Conservation (phyloP, 2,113 vertebrate genomes). For the Nerophis lumbriciformis region DNA sequence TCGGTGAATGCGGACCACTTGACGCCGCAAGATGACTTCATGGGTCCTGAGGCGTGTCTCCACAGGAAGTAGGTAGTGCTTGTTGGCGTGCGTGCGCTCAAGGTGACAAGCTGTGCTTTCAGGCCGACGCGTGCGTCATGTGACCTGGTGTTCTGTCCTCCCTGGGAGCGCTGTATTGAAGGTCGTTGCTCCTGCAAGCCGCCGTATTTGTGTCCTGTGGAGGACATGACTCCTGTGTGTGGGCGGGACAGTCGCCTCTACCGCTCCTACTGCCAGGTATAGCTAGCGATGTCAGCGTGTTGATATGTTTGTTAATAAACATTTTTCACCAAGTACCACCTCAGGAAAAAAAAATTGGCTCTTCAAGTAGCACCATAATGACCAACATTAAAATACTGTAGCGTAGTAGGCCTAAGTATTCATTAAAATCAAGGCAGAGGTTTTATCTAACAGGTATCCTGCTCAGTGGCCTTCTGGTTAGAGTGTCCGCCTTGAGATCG, state of each 20-base stretch:
- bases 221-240: background rate
- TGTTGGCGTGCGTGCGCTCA: background rate
- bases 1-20: no score
- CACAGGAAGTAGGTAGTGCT: conserved; percentile 11
- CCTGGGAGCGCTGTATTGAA: conserved; percentile 39
- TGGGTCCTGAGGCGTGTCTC: conserved; percentile 6
- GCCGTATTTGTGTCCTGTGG: conserved; percentile 27
- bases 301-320: no score
- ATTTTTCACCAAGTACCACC: no score
- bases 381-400: no score
- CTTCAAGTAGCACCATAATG: no score
- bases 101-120: background rate
- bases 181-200: conserved; percentile 35
- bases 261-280: conserved; percentile 50
- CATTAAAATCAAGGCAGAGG: no score
- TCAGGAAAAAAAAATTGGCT: no score
- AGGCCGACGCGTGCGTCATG: conserved; percentile 35
- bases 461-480: no score
- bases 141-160: conserved; percentile 37
- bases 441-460: no score
- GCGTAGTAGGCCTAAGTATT: no score
- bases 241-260: background rate
- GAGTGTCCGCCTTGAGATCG: no score
- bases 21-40: background rate
- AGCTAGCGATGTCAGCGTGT: background rate